Base-by-base conservation (phyloP, 2,797 vertebrate genomes). In the Liparis tanakae region DNA sequence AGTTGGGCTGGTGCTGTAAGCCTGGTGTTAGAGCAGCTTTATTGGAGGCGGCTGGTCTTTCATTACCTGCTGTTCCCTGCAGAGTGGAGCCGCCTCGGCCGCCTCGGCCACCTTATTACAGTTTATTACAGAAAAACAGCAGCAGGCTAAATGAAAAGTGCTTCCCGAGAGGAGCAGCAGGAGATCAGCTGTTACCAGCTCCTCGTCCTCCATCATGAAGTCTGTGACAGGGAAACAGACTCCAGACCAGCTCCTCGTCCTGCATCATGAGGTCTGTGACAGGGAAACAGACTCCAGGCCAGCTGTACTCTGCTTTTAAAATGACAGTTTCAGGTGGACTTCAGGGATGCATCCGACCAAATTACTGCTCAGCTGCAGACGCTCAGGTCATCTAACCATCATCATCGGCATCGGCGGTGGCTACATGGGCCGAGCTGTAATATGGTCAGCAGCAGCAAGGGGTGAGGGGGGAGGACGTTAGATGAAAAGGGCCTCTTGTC, bases 111-210 rank as follows among this genome's bases (percentile, higher is more conserved):
- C 78, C 87, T 91, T 92, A 92, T 92, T 92, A 91, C 91, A 90
- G 70, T 90, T 92, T 91, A 91, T 92, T 92, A 90, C 84, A 87
- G 85, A 81, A 85, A 83, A 86, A 83, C 80, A 85, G 86, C 84
- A 74, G 80, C 83, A 34, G 75, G 69, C 80, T 84, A 85, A 89
- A 89, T 88, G 87, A 90, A 89, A 90, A 87, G 86, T 81, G 80
- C 82, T 72, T 87, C 90, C 87, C 89, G 13, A 56, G 84, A 85
- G 85, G 69, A 87, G 86, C 37, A 12, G 70, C 65, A 70, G 78
- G 34, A 71, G 78, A 85, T 76, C 83, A 84, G 84, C 80, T 82
- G 65, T 78, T 82, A 87, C 71, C 80, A 78, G 80, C 79, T 79
- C 43, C 70, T 65, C 72, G 70, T 67, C 84, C 82, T 50, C 73